Base-by-base conservation (phyloP, 1,140 invertebrate genomes). In the Trichogramma pretiosum region DNA sequence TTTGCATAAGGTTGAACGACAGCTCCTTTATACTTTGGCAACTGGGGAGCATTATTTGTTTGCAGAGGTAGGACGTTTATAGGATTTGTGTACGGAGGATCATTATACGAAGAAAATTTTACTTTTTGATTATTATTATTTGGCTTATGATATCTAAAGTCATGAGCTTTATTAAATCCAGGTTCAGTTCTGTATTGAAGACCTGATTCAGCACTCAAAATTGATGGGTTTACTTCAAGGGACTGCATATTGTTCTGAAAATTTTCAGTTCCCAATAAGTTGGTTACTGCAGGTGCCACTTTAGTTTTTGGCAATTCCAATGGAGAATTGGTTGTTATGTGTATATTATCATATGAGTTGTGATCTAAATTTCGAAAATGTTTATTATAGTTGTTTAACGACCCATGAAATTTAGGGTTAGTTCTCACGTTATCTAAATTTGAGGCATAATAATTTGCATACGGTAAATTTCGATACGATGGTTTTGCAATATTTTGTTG, bases 1-100 rank as follows among this genome's bases (percentile, higher is more conserved):
- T 14, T 46, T 7, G 48, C 10, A 33, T 23, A 30, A 23, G 40
- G 34, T n/a, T 24, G 19, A 32, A 63, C 14, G 33, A 48, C 50
- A 0, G 54, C 57, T 9, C 54, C 60, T 45, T 61, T 56, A 46
- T 54, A 66, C 18, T 54, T 57, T 0, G 64, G 56, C 41, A 61
- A 61, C 30, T 62, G 54, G 5, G 54, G 46, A n/a, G 39, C 55
- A 35, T 46, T 53, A 3, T 41, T 46, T 0, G 51, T 56, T n/a
- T 63, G 55, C 3, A 61, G 45, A 0, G 63, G 56, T 4, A 61
- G 21, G 3, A 60, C 39, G n/a, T 2, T 44, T 43, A 48, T 22
- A 19, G 17, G 36, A 39, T 45, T 46, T 10, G 28, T 39, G n/a
- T n/a, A n/a, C n/a, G n/a, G n/a, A n/a, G n/a, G n/a, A n/a, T n/a